Base-by-base conservation (phyloP, 1,140 invertebrate genomes). In the Pogonomyrmex barbatus region DNA sequence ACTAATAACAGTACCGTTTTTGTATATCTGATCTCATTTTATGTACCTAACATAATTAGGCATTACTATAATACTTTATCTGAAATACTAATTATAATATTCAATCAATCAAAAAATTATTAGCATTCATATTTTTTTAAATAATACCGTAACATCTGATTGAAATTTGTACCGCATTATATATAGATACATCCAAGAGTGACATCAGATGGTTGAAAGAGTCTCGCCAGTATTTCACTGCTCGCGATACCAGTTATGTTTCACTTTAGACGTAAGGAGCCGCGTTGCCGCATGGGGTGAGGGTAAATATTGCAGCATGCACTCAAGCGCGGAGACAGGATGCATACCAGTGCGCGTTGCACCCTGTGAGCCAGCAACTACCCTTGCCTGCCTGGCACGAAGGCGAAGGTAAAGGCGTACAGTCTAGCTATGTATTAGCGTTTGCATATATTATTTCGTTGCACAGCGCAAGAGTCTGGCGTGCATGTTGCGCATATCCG, bases 301-400 rank as follows among this genome's bases (percentile, higher is more conserved):
- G 91, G 90, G 90, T 94, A 93, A 94, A 94, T 94, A 94, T 94
- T 94, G 94, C 92, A 94, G 91, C 89, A 93, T 94, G 93, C 93
- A 94, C 94, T 94, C 93, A 94, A 54, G 85, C 91, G 88, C 78
- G 84, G 90, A 94, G 93, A 93, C 92, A 92, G 91, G 90, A 90
- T 91, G 91, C 93, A 91, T 91, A 91, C 91, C 90, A 73, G 68
- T 79, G 84, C 81, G 81, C 60, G 81, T 65, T 68, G 63, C 63
- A 50, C 39, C 67, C 67, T 30, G 14, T 62, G 45, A 39, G 47
- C 33, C 5, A 45, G 77, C 67, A 73, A 12, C 77, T 82, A 79
- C 47, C 78, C 82, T 47, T 36, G n/a, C 73, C 65, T 67, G 63
- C 63, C 85, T 67, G 77, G 71, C 36, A 84, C 45, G 70, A 63